Evolutionary conservation across 2,888 invertebrate species (phyloP).

Genomic region (Andrena camellia): DNA sequence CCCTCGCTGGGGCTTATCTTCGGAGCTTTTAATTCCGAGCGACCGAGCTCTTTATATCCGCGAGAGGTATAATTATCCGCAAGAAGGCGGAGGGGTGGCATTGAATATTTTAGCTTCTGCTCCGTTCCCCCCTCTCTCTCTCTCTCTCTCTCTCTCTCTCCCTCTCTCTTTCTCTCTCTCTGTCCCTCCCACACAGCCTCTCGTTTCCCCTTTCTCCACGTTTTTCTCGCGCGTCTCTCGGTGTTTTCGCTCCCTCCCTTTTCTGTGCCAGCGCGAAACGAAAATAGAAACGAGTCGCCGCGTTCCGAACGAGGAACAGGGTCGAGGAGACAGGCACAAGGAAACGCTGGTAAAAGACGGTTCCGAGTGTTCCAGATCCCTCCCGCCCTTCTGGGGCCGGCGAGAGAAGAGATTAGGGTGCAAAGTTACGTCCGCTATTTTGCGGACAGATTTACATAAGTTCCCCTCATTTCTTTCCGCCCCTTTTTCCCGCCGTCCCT

Average conservation of each 20-base stretch:
- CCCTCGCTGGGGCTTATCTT: conserved; percentile 72
- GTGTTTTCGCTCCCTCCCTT: conserved; percentile 11
- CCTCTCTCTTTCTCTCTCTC: not conserved
- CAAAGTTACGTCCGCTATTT: conserved; percentile 81
- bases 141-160: not conserved
- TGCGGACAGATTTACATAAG: conserved; percentile 83
- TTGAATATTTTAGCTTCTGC: conserved; percentile 79
- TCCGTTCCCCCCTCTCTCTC: conserved; percentile 12
- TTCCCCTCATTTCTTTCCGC: conserved; percentile 57
- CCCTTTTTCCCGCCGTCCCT: conserved; percentile 24
- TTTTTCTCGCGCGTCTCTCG: not conserved
- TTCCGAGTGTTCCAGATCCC: conserved; percentile 66
- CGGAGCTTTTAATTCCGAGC: conserved; percentile 78
- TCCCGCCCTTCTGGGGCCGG: conserved; percentile 46
- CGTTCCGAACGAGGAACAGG: not conserved
- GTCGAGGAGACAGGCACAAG: not conserved
- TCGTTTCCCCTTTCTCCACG: too few relatives aligned
- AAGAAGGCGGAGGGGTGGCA: conserved; percentile 66
- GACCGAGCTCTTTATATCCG: conserved; percentile 73
- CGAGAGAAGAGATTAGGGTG: conserved; percentile 76
- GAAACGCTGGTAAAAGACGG: conserved; percentile 43
- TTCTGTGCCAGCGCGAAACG: not conserved
- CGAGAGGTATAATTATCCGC: conserved; percentile 80
- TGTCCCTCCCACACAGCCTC: not conserved
- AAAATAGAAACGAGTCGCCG: conserved; percentile 50